Conservation (phyloP, 2,113 vertebrate genomes). For the Perca fluviatilis region DNA sequence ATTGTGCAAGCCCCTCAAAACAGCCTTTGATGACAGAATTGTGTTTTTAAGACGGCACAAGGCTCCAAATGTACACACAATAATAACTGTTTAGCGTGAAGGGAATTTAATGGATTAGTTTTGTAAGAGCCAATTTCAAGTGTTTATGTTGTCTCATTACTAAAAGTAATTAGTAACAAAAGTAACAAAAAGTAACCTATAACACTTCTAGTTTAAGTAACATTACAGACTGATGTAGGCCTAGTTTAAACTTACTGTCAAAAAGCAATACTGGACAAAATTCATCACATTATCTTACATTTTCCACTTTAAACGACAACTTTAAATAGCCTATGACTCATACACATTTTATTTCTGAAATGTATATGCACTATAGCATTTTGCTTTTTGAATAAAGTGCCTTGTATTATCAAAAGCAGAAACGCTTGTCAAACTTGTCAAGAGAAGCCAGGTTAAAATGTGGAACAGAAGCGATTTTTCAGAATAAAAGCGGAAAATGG, state of each 20-base stretch:
- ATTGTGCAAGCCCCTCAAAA: conserved; percentile 70
- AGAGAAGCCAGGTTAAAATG: not conserved
- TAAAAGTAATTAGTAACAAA: not conserved
- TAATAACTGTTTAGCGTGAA: conserved; percentile 16
- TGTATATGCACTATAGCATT: not conserved
- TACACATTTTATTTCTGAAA: not conserved
- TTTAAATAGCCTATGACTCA: not conserved
- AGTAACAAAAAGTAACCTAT: not conserved
- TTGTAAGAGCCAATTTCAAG: not conserved
- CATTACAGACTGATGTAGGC: not conserved
- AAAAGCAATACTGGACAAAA: not conserved
- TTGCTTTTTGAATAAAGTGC: not conserved
- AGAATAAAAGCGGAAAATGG: conserved; percentile 32
- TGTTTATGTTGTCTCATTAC: not conserved
- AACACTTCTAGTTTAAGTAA: not conserved
- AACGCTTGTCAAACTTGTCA: not conserved
- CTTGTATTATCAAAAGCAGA: not conserved
- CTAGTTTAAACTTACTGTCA: not conserved
- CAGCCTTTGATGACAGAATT: conserved; percentile 62
- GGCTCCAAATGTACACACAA: conserved; percentile 16
- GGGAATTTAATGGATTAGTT: not conserved
- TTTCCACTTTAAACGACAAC: not conserved
- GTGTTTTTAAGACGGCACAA: conserved; percentile 32
- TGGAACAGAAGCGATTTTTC: not conserved
- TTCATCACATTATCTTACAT: not conserved